phyloP scores from a whole-genome alignment of 2,797 vertebrate species.

The Taeniopygia guttata region DNA sequence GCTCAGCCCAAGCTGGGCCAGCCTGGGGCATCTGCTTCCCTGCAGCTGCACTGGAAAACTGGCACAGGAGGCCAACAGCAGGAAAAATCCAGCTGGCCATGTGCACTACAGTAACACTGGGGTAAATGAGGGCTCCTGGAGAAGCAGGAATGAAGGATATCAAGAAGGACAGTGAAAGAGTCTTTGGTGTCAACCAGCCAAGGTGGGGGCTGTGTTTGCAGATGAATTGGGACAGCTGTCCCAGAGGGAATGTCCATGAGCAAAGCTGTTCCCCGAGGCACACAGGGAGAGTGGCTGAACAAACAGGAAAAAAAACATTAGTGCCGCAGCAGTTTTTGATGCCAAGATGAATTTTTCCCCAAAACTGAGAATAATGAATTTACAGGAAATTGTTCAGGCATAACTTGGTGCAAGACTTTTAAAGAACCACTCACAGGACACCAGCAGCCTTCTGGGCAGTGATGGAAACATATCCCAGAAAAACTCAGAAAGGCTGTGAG shows the following conservation, averaged over 20 bases:
- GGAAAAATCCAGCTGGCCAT: not conserved
- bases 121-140: not conserved
- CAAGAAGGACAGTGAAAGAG: not conserved
- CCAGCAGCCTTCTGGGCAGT: rapidly evolving
- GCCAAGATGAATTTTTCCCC: not conserved
- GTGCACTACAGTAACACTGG: not conserved
- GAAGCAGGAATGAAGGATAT: not conserved
- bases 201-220: not conserved
- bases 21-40: not conserved
- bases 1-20: not conserved
- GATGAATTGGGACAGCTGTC: not conserved
- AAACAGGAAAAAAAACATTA: not conserved
- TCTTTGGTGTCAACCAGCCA: not conserved
- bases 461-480: not conserved
- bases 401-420: not conserved
- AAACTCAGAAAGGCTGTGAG: not conserved
- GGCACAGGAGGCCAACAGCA: not conserved
- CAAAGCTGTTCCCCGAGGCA: not conserved
- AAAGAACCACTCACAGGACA: not conserved
- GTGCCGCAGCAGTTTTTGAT: not conserved
- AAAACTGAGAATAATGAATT: not conserved
- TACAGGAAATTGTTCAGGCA: not conserved
- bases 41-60: not conserved
- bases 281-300: not conserved
- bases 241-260: not conserved